Percentiles rank a stretch among this genome's conserved stretches.
Evolutionary conservation across 2,888 invertebrate species (phyloP).

Genomic region (Corythucha ciliata): DNA sequence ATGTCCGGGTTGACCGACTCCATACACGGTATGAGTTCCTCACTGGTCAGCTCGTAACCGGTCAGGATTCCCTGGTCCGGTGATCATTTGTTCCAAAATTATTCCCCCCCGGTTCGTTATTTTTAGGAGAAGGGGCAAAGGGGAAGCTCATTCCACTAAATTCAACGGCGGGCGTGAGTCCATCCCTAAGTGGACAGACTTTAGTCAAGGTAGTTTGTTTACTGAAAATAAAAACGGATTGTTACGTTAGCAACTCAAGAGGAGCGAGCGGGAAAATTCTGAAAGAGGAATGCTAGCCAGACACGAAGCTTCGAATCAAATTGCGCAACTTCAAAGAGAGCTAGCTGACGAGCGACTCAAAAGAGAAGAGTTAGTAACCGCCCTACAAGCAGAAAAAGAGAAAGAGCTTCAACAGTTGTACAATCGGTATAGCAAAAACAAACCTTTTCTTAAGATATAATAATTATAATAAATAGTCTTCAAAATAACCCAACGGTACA

Average conservation of each 20-base stretch:
- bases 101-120: no score
- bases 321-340: constrained; percentile 45
- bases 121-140: no score
- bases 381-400: constrained; percentile 52
- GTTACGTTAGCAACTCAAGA: constrained; percentile 18
- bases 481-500: background rate
- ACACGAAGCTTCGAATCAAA: constrained; percentile 50
- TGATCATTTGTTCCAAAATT: no score
- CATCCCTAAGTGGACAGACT: background rate
- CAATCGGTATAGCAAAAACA: constrained; percentile 50
- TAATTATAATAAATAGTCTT: background rate
- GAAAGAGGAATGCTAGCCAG: constrained; percentile 46
- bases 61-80: no score
- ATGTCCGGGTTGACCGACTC: no score
- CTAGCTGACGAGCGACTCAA: constrained; percentile 42
- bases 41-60: no score
- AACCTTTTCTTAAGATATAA: background rate
- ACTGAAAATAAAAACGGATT: background rate
- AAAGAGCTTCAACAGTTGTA: constrained; percentile 69
- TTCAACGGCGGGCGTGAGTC: no score
- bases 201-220: background rate
- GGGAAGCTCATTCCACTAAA: no score
- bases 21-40: no score
- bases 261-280: constrained; percentile 23
- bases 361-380: constrained; percentile 32